Evolutionary conservation across 2,888 invertebrate genomes (phyloP).

Genomic region (Lathronympha strigana): DNA sequence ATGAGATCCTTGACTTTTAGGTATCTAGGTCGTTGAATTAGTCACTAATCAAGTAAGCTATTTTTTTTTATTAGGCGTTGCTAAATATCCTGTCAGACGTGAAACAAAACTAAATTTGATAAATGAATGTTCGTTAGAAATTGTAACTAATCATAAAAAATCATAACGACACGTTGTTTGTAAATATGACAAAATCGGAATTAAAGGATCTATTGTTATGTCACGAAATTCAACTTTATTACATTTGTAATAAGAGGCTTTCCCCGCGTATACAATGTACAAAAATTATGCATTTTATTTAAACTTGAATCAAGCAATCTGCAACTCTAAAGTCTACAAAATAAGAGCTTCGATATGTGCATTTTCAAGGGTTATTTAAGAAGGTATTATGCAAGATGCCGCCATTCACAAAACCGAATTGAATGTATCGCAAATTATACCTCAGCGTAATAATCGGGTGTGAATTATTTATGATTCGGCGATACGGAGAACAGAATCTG

Average conservation of each 20-base stretch:
- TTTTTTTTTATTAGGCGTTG: conserved; percentile 12
- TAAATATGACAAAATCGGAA: conserved; percentile 27
- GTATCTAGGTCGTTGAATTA: conserved; percentile 29
- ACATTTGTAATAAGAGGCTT: neutral
- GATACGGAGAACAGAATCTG: conserved; percentile 41
- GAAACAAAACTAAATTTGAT: conserved; percentile 4
- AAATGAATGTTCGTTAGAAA: conserved; percentile 1
- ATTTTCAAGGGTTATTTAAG: conserved; percentile 9
- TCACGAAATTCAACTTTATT: conserved; percentile 10
- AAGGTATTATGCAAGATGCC: conserved; percentile 49
- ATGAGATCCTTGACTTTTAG: conserved; percentile 40
- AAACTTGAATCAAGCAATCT: neutral
- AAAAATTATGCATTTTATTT: neutral
- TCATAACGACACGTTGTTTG: conserved; percentile 10
- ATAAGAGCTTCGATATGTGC: conserved; percentile 1
- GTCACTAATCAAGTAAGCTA: conserved; percentile 25
- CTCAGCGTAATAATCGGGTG: conserved; percentile 41
- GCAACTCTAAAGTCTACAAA: conserved; percentile 13
- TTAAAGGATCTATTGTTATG: conserved; percentile 1
- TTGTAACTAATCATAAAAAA: conserved; percentile 17
- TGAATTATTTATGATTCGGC: conserved; percentile 39
- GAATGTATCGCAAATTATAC: conserved; percentile 54
- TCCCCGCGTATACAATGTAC: neutral
- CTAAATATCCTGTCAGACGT: conserved; percentile 15
- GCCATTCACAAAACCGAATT: conserved; percentile 50